Evolutionary conservation across 2,888 invertebrate species (phyloP).

Genomic region (Phortica magna): DNA sequence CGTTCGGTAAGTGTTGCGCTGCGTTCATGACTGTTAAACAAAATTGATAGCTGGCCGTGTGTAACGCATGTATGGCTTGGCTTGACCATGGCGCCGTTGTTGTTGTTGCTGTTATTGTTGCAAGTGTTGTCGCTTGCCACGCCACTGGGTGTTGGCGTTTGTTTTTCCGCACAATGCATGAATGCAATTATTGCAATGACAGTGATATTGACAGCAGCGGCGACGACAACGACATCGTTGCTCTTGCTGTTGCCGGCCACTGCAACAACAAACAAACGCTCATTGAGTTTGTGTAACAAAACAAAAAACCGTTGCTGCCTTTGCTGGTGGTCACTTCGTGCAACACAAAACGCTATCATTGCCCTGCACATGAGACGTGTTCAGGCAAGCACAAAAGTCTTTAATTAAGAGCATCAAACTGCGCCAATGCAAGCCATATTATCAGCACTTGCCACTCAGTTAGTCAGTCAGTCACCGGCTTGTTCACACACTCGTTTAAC

Average conservation of each 20-base stretch:
- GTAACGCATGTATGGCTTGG: background rate
- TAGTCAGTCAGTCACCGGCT: background rate
- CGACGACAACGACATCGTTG: background rate
- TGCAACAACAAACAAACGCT: background rate
- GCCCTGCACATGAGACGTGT: background rate
- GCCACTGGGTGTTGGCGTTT: conserved; percentile 23
- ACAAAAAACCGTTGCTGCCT: background rate
- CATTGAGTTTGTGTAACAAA: background rate
- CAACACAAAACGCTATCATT: background rate
- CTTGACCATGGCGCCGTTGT: conserved; percentile 23
- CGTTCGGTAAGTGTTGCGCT: background rate
- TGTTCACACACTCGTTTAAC: background rate
- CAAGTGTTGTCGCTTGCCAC: background rate
- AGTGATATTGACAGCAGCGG: conserved; percentile 23
- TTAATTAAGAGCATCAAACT: conserved; percentile 19
- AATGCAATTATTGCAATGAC: conserved; percentile 30
- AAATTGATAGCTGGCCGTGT: conserved; percentile 19
- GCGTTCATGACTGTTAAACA: conserved; percentile 15
- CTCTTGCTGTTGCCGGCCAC: background rate
- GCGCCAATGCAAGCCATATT: background rate
- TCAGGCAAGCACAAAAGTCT: background rate
- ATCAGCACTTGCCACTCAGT: conserved; percentile 4
- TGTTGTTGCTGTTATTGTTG: background rate
- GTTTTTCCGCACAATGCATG: conserved; percentile 26
- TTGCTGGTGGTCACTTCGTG: conserved; percentile 18